Evolutionary conservation across 2,113 vertebrate genomes (phyloP), one percentile per base, ranked within the genome.

Genomic region (Trochalopteron elliotii): DNA sequence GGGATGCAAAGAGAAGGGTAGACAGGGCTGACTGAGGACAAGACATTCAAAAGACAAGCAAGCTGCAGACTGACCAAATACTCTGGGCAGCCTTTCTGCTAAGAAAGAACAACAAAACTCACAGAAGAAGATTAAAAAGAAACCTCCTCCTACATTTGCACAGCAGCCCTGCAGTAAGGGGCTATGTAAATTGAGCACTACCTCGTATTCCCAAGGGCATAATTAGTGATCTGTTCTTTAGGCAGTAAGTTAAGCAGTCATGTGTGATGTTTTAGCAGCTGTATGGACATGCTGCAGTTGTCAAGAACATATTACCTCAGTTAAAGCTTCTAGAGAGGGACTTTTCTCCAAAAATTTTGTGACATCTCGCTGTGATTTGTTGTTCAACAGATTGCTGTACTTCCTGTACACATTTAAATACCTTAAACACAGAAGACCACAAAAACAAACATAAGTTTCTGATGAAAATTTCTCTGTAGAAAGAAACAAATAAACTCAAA

Each of bases 321-420:
- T 94, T 70, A 98, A 98, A 64, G 94, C 98, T 10, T 98, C 97
- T 52, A 99, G 97, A 12, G 98, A 98, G 87, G 98, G 98, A 45
- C 90, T 94, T 87, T 98, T 98, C 33, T 97, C 98, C 45, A 99
- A 98, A 96, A 99, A 99, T 8, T 88, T 64, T 11, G 94, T 94
- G 47, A 99, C 87, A 22, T 97, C 97, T 95, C 98, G 97, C 35
- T 97, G 95, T 23, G 98, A 98, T 3, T 37, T 96, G 49, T 97
- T 97, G 87, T 99, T 98, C 94, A 99, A 83, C 63, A 99, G 98
- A 96, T 97, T 92, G 14, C 61, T 98, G 91, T 99, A 99, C 76
- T 98, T 98, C 71, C 90, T 93, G 94, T 99, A 99, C 23, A 97
- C 96, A 4, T 98, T 98, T 94, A 99, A 96, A 96, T 99, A 99